Conservation (phyloP, 2,113 vertebrate species). For the Gallinago undulata region DNA sequence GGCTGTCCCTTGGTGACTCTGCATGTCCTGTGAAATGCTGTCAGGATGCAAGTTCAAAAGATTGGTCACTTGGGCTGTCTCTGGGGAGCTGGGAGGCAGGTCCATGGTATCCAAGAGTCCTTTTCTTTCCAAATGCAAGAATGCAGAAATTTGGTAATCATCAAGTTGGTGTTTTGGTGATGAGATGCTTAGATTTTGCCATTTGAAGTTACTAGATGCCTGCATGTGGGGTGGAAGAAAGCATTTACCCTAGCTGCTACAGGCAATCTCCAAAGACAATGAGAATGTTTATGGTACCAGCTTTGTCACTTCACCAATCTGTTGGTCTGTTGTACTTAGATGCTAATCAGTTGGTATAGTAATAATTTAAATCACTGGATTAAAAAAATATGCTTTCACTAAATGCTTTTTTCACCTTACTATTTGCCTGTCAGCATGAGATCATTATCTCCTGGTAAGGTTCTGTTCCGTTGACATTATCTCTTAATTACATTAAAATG, state of each 20-base stretch:
- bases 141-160: neutral
- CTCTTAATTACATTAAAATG: constrained; percentile 53
- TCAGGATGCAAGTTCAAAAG: neutral
- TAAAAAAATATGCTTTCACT: neutral
- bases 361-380: neutral
- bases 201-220: neutral
- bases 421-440: constrained; percentile 30
- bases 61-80: neutral
- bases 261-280: neutral
- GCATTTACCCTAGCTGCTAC: neutral
- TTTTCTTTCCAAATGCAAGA: neutral
- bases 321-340: neutral
- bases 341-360: neutral
- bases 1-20: neutral
- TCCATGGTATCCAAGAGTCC: neutral
- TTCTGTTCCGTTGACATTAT: constrained; percentile 36
- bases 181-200: neutral
- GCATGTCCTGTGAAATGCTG: neutral
- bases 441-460: constrained; percentile 50
- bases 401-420: constrained; percentile 39
- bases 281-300: neutral
- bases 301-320: neutral
- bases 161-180: neutral
- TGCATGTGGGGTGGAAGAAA: neutral
- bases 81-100: neutral